Base-by-base conservation (phyloP, 2,113 vertebrate species). In the Macaca fascicularis region DNA sequence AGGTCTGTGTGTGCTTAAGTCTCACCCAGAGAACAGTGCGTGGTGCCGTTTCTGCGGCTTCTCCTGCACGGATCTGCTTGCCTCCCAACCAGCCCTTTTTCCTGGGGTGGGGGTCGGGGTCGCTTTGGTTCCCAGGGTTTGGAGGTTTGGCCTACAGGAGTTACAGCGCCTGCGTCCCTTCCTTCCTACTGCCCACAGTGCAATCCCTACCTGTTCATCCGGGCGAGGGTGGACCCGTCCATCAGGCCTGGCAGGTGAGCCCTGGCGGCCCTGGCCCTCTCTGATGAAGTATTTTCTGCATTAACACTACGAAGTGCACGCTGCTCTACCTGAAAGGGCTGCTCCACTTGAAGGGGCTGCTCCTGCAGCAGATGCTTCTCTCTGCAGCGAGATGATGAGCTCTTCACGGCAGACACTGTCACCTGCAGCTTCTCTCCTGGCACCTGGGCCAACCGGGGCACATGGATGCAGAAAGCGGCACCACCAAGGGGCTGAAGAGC, bases 301-400 rank as follows among this genome's bases (percentile, higher is more conserved):
- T 12, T 6, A 72, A 48, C 70, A 40, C 8, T 9, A 3, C 1
- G 6, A 19, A 20, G 6, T 0, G 3, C 11, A 10, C 3, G 5
- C 35, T 7, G 52, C n/a, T 16, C 32, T 30, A 27, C 52, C 8
- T 57, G 16, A 14, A 23, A 23, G 59, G 10, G 11, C 40, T 5
- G 52, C 43, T 20, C 32, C 23, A 22, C 59, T 6, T 48, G 16
- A 14, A 17, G n/a, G 61, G 61, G 22, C 13, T 30, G 55, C 48
- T 14, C 59, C 82, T n/a, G 27, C 38, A 69, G 5, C 2, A 0
- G 22, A 1, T 35, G 12, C 9, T 19, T 38, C 40, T 14, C 70
- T 43, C 35, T 27, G n/a, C 3, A 1, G 75, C 10, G 7, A 70
- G 55, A 30, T 1, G 45, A 50, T n/a, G 45, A 30, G 38, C 50